phyloP scores from a whole-genome alignment of 2,797 vertebrate genomes.

The Parauchenoglanis punctatus region DNA sequence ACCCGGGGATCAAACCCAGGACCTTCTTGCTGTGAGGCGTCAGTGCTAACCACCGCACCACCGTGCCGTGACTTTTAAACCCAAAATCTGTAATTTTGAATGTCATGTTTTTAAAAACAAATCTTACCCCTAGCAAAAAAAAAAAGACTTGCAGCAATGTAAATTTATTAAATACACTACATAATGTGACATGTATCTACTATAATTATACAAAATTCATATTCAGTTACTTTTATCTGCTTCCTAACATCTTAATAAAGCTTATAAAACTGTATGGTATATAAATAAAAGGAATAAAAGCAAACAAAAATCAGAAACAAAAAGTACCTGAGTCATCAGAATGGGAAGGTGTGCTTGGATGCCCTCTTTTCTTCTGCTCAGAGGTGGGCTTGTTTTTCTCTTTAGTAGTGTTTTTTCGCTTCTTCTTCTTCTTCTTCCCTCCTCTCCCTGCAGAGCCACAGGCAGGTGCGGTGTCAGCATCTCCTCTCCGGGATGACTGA shows the following conservation, averaged over 20 bases:
- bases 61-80: neutral
- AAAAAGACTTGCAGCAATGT: neutral
- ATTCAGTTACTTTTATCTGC: neutral
- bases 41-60: no score
- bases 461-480: neutral
- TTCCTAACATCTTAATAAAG: neutral
- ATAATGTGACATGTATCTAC: no score
- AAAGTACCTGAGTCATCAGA: conserved; percentile 51
- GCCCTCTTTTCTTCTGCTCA: conserved; percentile 37
- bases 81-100: neutral
- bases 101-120: neutral
- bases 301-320: neutral
- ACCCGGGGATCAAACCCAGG: no score
- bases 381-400: conserved; percentile 44
- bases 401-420: conserved; percentile 41
- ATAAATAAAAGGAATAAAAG: neutral
- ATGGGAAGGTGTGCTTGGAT: conserved; percentile 35
- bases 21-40: no score
- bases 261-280: neutral
- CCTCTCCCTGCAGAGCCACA: neutral
- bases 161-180: neutral
- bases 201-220: neutral
- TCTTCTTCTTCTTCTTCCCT: conserved; percentile 50
- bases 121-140: neutral
- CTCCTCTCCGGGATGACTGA: neutral